phyloP scores from a whole-genome alignment of 2,113 vertebrate species.

The Microtus ochrogaster region DNA sequence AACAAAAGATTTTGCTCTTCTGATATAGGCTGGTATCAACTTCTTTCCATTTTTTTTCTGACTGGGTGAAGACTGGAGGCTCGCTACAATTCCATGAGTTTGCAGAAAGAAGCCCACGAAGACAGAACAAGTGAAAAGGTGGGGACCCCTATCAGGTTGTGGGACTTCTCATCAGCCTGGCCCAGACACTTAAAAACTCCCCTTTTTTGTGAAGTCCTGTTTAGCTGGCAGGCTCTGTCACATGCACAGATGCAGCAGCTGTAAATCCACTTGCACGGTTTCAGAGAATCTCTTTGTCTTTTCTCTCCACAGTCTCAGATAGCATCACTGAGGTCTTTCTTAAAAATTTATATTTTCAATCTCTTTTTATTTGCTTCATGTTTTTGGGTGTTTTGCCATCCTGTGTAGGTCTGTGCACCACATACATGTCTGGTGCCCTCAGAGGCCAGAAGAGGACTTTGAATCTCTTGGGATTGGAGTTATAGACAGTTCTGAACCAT shows the following conservation, averaged over 20 bases:
- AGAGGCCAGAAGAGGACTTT: background rate
- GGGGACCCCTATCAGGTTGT: background rate
- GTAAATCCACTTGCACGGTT: rapidly evolving
- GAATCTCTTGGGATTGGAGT: background rate
- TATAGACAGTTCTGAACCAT: background rate
- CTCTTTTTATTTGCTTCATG: background rate
- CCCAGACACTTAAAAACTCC: background rate
- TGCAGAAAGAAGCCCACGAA: background rate
- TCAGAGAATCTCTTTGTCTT: background rate
- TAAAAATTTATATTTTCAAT: background rate
- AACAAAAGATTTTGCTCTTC: background rate
- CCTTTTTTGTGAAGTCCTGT: background rate
- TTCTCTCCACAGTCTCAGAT: background rate
- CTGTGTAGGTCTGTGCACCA: background rate
- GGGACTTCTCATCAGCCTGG: background rate
- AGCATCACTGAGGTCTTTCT: background rate
- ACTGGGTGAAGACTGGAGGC: background rate
- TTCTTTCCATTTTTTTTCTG: background rate
- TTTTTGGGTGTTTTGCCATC: background rate
- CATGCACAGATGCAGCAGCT: background rate
- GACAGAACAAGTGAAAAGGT: background rate
- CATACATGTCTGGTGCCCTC: background rate
- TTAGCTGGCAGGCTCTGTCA: background rate
- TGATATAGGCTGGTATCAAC: background rate
- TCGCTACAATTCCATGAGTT: background rate